Evolutionary conservation across 2,888 invertebrate species (phyloP), one percentile per base, ranked within the genome.

Genomic region (Acronicta aceris): DNA sequence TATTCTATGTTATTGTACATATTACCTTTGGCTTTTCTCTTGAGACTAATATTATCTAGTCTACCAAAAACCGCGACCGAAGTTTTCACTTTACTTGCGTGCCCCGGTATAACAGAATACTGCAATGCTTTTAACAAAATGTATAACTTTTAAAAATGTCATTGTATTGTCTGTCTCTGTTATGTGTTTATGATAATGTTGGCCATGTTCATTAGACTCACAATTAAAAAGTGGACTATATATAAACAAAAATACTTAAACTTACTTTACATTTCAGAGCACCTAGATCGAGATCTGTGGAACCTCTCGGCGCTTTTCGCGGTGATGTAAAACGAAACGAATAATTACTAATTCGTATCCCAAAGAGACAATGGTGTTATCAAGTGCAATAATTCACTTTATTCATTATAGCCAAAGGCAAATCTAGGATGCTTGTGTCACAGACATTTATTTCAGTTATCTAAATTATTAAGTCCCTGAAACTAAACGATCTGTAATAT

Each of bases 221-320:
- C n/a, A n/a, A n/a, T n/a, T n/a, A n/a, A n/a, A n/a, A n/a, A n/a
- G n/a, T n/a, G n/a, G n/a, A n/a, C n/a, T n/a, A n/a, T n/a, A n/a
- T 21, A 21, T 21, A 21, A 21, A 21, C 21, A 4, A 21, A 21
- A 21, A 21, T 21, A 21, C 2, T 21, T 3, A 21, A 38, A n/a
- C 13, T 38, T 15, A 51, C 58, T 60, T 59, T 63, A 68, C 59
- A 58, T 93, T 92, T 75, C 90, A 95, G 95, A 94, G 94, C 95
- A 92, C 95, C 95, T 81, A 93, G 95, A 93, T 95, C 95, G 88
- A 93, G 95, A 93, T 95, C 95, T 79, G 95, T 95, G 80, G 95
- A 95, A 85, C 94, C 94, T 87, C 90, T 95, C 67, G 94, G 93
- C 75, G 90, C 92, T 82, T 93, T 90, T 82, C 93, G 92, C 69